A percentile compares a stretch with the other conserved stretches of the same genome.
phyloP scores from a whole-genome alignment of 2,888 invertebrate genomes.

The Blomia tropicalis region DNA sequence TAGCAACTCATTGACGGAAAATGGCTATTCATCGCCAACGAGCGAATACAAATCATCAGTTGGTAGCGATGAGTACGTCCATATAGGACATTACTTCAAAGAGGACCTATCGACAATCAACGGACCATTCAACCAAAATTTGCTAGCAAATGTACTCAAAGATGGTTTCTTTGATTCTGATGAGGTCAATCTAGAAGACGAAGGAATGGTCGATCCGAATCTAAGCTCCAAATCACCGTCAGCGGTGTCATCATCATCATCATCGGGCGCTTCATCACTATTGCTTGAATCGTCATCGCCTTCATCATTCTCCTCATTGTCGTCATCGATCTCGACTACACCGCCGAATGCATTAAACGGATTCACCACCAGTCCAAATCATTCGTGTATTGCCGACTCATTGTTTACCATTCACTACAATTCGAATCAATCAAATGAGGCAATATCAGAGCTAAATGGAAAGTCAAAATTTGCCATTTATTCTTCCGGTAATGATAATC shows the following conservation, averaged over 20 bases:
- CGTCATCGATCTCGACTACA: slow-evolving; percentile 5
- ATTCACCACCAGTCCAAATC: not conserved
- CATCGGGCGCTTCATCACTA: not conserved
- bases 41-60: not conserved
- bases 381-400: not conserved
- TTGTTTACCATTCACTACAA: slow-evolving; percentile 3
- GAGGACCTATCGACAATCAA: not conserved
- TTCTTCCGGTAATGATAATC: not conserved
- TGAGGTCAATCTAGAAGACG: slow-evolving; percentile 4
- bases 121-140: not conserved
- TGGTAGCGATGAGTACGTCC: not conserved
- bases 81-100: not conserved
- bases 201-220: not conserved
- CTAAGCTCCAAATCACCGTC: not conserved
- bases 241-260: not conserved
- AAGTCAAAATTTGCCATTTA: not conserved
- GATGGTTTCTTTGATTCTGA: slow-evolving; percentile 2
- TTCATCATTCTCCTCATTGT: slow-evolving; percentile 3
- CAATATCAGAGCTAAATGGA: not conserved
- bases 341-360: slow-evolving; percentile 1
- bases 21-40: not conserved
- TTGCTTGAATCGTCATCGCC: slow-evolving; percentile 5
- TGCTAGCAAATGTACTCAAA: slow-evolving; percentile 1
- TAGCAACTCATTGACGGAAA: not conserved
- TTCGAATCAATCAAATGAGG: not conserved